These are phyloP conservation scores for Caenorhabditis angaria DNA, from an alignment of 2,888 invertebrate species.

Conservation along the genomic window DNA sequence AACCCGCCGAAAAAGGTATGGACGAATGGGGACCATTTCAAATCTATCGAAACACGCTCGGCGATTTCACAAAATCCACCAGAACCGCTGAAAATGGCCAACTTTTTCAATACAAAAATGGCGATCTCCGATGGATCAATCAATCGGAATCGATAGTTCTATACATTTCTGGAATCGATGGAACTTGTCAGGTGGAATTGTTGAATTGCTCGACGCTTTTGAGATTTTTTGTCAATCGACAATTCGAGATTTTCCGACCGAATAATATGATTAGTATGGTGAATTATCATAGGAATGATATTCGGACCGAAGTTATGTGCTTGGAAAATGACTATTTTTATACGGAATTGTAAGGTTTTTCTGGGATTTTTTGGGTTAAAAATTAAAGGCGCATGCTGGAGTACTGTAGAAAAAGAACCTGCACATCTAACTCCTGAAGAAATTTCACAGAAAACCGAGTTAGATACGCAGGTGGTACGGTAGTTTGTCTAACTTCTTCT, in stretches of 20 bases:
- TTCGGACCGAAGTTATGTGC: slow-evolving; percentile 25
- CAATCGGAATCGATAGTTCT: background rate
- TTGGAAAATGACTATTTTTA: slow-evolving; percentile 1
- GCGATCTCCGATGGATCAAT: slow-evolving; percentile 18
- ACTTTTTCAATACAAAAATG: slow-evolving; percentile 18
- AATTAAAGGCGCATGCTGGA: too few species aligned
- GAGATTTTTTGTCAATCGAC: slow-evolving; percentile 6
- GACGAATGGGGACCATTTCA: slow-evolving; percentile 3
- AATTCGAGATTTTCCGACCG: slow-evolving; percentile 30
- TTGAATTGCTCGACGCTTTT: background rate
- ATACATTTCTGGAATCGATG: slow-evolving; percentile 15
- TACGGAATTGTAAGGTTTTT: slow-evolving; percentile 20
- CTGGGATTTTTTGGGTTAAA: too few species aligned
- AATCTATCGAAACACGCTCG: slow-evolving; percentile 10
- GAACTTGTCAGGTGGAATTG: slow-evolving; percentile 7
- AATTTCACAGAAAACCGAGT: background rate
- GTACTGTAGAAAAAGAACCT: too few species aligned
- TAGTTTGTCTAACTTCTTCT: too few species aligned
- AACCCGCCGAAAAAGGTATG: background rate
- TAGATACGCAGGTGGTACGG: too few species aligned
- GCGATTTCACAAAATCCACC: slow-evolving; percentile 10
- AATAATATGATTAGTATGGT: slow-evolving; percentile 19
- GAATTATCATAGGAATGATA: slow-evolving; percentile 17
- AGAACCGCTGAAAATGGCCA: slow-evolving; percentile 15
- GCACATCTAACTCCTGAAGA: background rate